A percentile compares a stretch with the other conserved stretches of the same genome.
Evolutionary conservation across 2,113 vertebrate species (phyloP).

Genomic region (Cyprinodon variegatus): DNA sequence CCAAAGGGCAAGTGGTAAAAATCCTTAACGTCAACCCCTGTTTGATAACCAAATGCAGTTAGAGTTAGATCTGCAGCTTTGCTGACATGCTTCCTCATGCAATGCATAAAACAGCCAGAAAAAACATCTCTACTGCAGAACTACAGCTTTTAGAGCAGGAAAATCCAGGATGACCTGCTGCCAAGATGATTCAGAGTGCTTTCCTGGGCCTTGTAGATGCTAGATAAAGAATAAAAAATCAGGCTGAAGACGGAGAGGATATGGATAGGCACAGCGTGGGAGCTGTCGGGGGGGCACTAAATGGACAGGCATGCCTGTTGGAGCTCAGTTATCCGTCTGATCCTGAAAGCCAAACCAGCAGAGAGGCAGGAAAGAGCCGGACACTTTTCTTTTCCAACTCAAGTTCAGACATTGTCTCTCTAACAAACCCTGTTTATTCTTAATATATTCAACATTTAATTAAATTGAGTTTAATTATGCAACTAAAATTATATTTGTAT

Average conservation of each 20-base stretch:
- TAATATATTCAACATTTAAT: conserved; percentile 1
- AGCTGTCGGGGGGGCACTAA: conserved; percentile 53
- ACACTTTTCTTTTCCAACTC: background rate
- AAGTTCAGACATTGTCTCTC: conserved; percentile 20
- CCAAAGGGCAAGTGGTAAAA: too few relatives aligned
- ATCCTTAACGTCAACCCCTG: too few relatives aligned
- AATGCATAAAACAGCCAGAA: background rate
- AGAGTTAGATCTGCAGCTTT: background rate
- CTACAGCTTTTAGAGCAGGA: background rate
- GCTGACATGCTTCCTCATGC: conserved; percentile 2
- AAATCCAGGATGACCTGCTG: background rate
- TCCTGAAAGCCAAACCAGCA: conserved; percentile 39
- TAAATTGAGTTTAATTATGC: conserved; percentile 5
- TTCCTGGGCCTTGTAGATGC: background rate
- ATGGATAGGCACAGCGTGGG: conserved; percentile 55
- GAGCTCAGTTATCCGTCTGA: conserved; percentile 63
- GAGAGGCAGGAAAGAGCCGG: background rate
- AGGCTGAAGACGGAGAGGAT: conserved; percentile 23
- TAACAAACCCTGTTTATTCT: conserved; percentile 6
- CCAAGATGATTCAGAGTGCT: background rate
- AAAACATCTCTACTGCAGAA: background rate
- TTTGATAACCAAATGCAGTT: too few relatives aligned
- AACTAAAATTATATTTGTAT: background rate
- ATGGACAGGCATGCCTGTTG: conserved; percentile 57
- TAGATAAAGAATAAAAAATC: conserved; percentile 25